Conservation (phyloP, 2,888 invertebrate genomes). For the Chalcis sispes region DNA sequence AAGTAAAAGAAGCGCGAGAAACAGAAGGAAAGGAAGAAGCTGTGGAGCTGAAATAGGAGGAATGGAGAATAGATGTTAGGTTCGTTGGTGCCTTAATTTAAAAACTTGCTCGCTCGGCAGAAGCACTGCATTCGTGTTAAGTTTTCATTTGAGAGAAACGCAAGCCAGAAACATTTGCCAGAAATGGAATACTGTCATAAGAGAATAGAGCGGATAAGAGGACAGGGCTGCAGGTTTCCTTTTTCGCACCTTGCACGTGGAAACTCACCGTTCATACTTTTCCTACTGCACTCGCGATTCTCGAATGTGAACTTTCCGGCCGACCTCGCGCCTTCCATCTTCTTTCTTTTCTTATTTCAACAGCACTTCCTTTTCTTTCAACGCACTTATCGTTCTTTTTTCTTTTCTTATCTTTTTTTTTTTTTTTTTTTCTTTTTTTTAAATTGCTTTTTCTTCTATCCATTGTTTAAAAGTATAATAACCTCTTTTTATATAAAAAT, state of each 20-base stretch:
- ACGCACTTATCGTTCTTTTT: background rate
- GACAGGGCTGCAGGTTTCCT: slow-evolving; percentile 51
- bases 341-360: too few relatives aligned
- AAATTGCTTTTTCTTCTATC: background rate
- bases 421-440: background rate
- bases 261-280: slow-evolving; percentile 31
- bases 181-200: slow-evolving; percentile 62
- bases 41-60: background rate
- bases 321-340: too few relatives aligned
- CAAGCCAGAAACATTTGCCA: slow-evolving; percentile 65
- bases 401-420: background rate
- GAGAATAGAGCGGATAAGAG: slow-evolving; percentile 61
- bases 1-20: slow-evolving; percentile 23
- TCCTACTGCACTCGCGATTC: slow-evolving; percentile 1
- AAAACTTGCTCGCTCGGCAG: slow-evolving; percentile 63
- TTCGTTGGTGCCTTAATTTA: slow-evolving; percentile 62
- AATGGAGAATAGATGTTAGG: slow-evolving; percentile 3
- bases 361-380: background rate
- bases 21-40: background rate
- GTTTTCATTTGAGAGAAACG: slow-evolving; percentile 69
- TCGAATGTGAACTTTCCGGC: slow-evolving; percentile 23
- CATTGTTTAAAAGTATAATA: too few relatives aligned
- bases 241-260: slow-evolving; percentile 31
- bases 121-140: slow-evolving; percentile 64
- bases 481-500: too few relatives aligned